Evolutionary conservation across 2,113 vertebrate genomes (phyloP).

Genomic region (Bubo blakistoni): DNA sequence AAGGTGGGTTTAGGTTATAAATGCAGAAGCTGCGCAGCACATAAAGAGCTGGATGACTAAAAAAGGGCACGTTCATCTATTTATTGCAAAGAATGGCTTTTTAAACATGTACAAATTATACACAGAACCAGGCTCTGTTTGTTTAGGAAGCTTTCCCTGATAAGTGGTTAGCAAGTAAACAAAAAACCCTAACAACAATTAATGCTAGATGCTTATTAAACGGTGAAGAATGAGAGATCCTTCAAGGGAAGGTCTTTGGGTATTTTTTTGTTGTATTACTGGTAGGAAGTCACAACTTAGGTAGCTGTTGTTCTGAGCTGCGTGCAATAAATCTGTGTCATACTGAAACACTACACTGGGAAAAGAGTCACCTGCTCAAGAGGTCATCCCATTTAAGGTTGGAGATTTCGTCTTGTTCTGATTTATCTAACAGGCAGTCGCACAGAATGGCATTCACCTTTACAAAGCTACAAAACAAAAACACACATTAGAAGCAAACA

Average conservation of each 20-base stretch:
- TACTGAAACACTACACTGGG: not conserved
- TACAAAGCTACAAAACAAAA: conserved; percentile 79
- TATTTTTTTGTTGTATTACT: not conserved
- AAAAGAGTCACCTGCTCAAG: conserved; percentile 80
- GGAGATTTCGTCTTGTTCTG: conserved; percentile 81
- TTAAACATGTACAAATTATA: not conserved
- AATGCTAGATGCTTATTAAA: not conserved
- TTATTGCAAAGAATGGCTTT: not conserved
- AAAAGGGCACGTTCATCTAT: not conserved
- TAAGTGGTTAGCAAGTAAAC: not conserved
- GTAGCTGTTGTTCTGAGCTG: not conserved
- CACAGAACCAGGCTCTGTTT: not conserved
- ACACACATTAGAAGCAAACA: not conserved
- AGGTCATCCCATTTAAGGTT: conserved; percentile 91
- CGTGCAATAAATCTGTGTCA: not conserved
- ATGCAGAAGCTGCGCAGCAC: not conserved
- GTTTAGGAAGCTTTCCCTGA: not conserved
- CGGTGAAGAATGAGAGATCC: not conserved
- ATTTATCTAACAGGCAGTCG: conserved; percentile 91
- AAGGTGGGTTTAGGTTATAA: not conserved
- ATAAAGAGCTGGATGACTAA: not conserved
- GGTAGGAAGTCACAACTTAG: not conserved
- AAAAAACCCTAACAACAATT: not conserved
- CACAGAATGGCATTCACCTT: conserved; percentile 86
- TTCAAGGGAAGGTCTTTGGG: not conserved